phyloP scores from a whole-genome alignment of 2,888 invertebrate genomes.

The Morinoia aosen region DNA sequence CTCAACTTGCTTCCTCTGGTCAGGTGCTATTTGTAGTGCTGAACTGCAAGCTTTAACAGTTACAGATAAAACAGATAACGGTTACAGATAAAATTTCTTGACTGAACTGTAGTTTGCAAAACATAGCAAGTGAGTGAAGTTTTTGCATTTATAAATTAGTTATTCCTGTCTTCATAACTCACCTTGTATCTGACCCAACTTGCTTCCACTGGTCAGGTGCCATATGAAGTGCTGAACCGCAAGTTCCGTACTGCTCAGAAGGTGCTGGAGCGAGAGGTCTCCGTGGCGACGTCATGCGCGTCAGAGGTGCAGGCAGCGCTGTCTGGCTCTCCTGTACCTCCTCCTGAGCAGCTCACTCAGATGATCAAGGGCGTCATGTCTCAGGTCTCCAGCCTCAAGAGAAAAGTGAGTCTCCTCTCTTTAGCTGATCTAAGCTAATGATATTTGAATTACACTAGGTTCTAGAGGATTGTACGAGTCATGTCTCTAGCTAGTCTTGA shows the following conservation, averaged over 20 bases:
- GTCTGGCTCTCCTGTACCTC: conserved; percentile 73
- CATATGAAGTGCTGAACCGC: conserved; percentile 97
- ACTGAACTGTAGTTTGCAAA: no score
- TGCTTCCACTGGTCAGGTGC: conserved; percentile 78
- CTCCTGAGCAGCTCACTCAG: conserved; percentile 61
- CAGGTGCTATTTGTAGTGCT: conserved; percentile 97
- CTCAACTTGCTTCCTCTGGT: not conserved
- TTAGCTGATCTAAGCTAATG: not conserved
- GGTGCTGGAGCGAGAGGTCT: conserved; percentile 90
- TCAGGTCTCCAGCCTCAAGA: conserved; percentile 65
- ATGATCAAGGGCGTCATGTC: conserved; percentile 65
- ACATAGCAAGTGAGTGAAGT: not conserved
- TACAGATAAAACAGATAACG: no score
- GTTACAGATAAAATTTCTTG: no score
- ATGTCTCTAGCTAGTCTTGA: no score
- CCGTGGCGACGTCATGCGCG: conserved; percentile 86
- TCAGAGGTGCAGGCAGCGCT: conserved; percentile 84
- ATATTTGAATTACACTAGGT: not conserved
- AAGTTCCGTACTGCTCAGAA: conserved; percentile 96
- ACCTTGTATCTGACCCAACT: not conserved
- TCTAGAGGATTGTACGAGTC: no score
- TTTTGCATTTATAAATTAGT: not conserved
- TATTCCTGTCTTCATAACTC: not conserved
- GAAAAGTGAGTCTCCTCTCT: conserved; percentile 57
- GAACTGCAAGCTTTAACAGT: conserved; percentile 98